phyloP scores from a whole-genome alignment of 2,797 vertebrate species.

The Sebastes trivittatus region DNA sequence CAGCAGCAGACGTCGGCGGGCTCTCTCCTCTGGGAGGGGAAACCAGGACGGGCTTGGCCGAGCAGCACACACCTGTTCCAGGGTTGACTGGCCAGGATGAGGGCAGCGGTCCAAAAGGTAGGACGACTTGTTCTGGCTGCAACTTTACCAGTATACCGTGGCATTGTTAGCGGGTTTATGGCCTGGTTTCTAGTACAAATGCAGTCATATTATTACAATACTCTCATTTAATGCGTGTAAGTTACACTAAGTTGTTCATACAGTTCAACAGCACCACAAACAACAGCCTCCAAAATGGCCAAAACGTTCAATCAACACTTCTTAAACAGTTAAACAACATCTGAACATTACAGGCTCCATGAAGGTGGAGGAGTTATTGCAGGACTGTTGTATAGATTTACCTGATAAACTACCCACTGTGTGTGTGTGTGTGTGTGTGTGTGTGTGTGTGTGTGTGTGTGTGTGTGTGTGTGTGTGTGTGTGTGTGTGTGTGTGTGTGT shows the following conservation, averaged over 20 bases:
- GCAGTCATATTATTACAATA: neutral
- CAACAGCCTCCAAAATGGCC: too few species aligned
- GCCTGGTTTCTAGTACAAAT: neutral
- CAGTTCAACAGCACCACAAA: too few species aligned
- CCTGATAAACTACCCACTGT: too few species aligned
- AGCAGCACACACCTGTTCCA: slow-evolving; percentile 9
- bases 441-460: neutral
- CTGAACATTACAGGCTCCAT: too few species aligned
- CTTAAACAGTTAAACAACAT: too few species aligned
- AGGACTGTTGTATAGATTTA: too few species aligned
- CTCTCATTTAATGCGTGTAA: too few species aligned
- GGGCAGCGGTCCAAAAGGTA: slow-evolving; percentile 23
- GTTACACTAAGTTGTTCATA: too few species aligned
- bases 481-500: neutral
- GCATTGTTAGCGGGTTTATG: neutral
- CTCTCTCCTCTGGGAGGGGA: neutral
- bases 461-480: neutral
- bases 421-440: neutral
- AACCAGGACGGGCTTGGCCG: neutral
- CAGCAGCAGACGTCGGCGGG: too few species aligned
- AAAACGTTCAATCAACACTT: too few species aligned
- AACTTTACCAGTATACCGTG: too few species aligned
- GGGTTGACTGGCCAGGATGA: neutral
- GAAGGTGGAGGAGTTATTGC: too few species aligned
- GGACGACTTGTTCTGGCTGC: neutral